Evolutionary conservation across 2,888 invertebrate genomes (phyloP), one percentile per base, ranked within the genome.

Genomic region (Brenthis daphne): DNA sequence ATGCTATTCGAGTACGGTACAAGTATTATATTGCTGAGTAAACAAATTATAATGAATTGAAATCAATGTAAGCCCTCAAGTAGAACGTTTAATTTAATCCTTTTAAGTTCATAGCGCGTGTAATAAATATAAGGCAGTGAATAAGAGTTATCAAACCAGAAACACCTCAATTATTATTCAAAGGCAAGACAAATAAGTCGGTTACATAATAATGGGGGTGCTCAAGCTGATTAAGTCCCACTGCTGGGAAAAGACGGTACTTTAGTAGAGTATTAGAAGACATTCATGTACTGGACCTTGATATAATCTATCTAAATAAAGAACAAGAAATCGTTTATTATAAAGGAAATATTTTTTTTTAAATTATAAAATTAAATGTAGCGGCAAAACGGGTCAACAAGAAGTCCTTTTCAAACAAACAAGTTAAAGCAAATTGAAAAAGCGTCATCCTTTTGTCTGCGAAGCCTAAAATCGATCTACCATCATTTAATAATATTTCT

Each of bases 401-500:
- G 75, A 76, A 75, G 76, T 68, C 73, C 72, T 76, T 74, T 77
- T 67, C 74, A 76, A 77, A 80, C 79, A 81, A 82, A 85, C 84
- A 85, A 82, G 79, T 79, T 76, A 82, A 81, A 82, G 83, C 79
- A 79, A 84, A 85, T 82, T 82, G 79, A 81, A 77, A 78, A 77
- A 78, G 77, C 73, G 67, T 73, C 73, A 76, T 74, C 77, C 79
- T 81, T 86, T 87, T 88, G 83, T 85, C 79, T 79, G 70, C 70
- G 71, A 73, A 75, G 80, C 80, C 80, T 79, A 80, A 82, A 84
- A 90, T 89, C 89, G 86, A 90, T 87, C 80, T 80, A 76, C 79
- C 77, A 80, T 82, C 86, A 83, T 85, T 86, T 82, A 85, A 88
- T 88, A 87, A 86, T 88, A 87, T 87, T 89, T 85, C 86, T 82